A percentile compares a stretch with the other conserved stretches of the same genome.
Evolutionary conservation across 2,113 vertebrate genomes (phyloP).

Genomic region (Hippoglossus stenolepis): DNA sequence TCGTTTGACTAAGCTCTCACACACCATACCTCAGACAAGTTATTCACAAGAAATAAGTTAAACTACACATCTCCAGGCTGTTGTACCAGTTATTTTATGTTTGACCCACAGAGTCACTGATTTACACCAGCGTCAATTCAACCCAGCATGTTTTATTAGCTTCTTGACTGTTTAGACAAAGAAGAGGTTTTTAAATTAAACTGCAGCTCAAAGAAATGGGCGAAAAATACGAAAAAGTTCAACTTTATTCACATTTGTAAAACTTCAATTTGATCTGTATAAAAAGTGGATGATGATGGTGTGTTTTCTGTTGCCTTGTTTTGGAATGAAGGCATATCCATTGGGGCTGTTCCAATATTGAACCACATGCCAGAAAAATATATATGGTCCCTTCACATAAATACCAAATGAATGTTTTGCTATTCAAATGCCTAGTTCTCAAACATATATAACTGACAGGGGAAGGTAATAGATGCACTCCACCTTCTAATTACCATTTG

Average conservation of each 20-base stretch:
- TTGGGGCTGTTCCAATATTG: conserved; percentile 84
- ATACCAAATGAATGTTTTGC: conserved; percentile 48
- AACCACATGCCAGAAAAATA: conserved; percentile 84
- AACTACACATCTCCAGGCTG: neutral
- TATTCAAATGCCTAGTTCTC: conserved; percentile 53
- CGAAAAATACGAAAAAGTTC: too few species aligned
- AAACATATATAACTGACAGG: conserved; percentile 39
- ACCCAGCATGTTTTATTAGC: too few species aligned
- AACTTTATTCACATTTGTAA: neutral
- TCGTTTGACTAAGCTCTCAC: neutral
- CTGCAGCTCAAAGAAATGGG: too few species aligned
- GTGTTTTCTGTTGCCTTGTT: conserved; percentile 33
- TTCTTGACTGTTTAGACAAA: too few species aligned
- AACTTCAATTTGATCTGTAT: neutral
- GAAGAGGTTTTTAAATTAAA: too few species aligned
- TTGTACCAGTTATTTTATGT: neutral
- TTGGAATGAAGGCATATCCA: conserved; percentile 29
- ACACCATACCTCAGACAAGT: neutral
- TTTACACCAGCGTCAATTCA: too few species aligned
- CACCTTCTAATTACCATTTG: conserved; percentile 25
- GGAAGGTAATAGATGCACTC: conserved; percentile 11
- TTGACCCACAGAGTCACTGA: too few species aligned
- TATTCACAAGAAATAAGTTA: neutral
- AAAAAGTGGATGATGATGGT: neutral
- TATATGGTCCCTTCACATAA: conserved; percentile 31